These are phyloP conservation scores for Sinhomidia bicolor DNA, from an alignment of 2,888 invertebrate species.

Conservation along the genomic window DNA sequence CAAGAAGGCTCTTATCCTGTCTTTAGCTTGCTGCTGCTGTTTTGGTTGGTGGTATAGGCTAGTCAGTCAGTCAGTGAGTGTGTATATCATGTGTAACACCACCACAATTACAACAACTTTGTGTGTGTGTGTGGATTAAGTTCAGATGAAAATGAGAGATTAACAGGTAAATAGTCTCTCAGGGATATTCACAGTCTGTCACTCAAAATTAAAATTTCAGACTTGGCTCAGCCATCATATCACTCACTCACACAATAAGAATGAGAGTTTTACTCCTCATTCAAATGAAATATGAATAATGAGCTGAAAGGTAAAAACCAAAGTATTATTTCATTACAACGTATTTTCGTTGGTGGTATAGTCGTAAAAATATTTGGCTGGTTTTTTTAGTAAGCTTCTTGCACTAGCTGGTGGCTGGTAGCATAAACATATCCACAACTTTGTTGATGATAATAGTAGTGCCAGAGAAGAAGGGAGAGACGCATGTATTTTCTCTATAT, in stretches of 20 bases:
- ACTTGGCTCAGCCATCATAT: constrained; percentile 46
- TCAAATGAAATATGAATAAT: constrained; percentile 53
- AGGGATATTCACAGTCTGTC: constrained; percentile 70
- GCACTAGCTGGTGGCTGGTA: too few relatives aligned
- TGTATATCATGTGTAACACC: constrained; percentile 36
- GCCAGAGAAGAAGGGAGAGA: neutral
- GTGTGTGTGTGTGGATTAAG: constrained; percentile 39
- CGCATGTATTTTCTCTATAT: neutral
- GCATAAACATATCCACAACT: constrained; percentile 62
- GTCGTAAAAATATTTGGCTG: neutral
- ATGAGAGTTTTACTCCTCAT: constrained; percentile 25
- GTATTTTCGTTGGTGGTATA: constrained; percentile 14
- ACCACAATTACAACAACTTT: constrained; percentile 38
- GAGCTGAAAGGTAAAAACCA: constrained; percentile 28
- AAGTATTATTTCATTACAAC: constrained; percentile 24
- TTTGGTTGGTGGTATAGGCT: constrained; percentile 14
- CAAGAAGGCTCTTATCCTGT: constrained; percentile 33
- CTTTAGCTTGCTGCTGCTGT: neutral
- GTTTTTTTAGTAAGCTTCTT: neutral
- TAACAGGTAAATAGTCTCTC: constrained; percentile 67
- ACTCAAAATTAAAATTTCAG: constrained; percentile 66
- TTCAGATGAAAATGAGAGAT: constrained; percentile 61
- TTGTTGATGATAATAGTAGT: neutral
- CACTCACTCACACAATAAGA: constrained; percentile 30
- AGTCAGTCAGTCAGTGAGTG: constrained; percentile 33